Conservation (phyloP, 2,888 invertebrate genomes). For the Pollenia griseotomentosa region DNA sequence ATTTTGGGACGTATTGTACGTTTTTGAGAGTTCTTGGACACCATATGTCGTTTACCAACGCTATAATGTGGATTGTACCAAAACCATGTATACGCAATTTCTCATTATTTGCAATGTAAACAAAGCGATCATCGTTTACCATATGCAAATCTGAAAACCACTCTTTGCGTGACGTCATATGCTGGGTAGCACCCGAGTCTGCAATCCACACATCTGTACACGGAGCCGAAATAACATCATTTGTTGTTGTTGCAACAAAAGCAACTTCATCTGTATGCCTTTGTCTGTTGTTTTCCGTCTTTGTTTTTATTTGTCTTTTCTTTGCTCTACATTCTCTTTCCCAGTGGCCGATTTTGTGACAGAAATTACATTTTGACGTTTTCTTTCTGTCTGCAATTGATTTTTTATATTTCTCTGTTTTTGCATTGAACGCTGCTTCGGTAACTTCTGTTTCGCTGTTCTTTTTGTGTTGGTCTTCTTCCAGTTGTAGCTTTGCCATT, state of each 20-base stretch:
- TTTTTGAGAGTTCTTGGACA: conserved; percentile 42
- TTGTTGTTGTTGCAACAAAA: conserved; percentile 48
- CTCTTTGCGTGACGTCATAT: conserved; percentile 66
- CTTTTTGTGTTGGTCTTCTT: conserved; percentile 59
- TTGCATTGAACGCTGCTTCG: conserved; percentile 35
- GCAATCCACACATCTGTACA: conserved; percentile 54
- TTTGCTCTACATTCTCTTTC: conserved; percentile 60
- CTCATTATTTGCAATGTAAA: too few relatives aligned
- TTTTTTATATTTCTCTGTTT: conserved; percentile 38
- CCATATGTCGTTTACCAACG: conserved; percentile 56
- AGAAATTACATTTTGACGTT: conserved; percentile 49
- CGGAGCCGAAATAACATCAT: conserved; percentile 9
- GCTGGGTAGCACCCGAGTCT: conserved; percentile 63
- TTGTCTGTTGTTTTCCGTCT: conserved; percentile 30
- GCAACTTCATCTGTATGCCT: conserved; percentile 49
- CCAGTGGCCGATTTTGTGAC: conserved; percentile 58
- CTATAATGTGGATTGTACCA: conserved; percentile 55
- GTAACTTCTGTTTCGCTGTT: conserved; percentile 26
- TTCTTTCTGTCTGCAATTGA: conserved; percentile 54
- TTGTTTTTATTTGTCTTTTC: conserved; percentile 33
- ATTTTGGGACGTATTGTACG: conserved; percentile 70
- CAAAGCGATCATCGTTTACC: conserved; percentile 32
- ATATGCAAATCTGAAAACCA: conserved; percentile 38
- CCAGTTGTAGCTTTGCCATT: conserved; percentile 55
- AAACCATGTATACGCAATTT: conserved; percentile 46